phyloP scores from a whole-genome alignment of 2,113 vertebrate genomes.

The Anhinga anhinga region DNA sequence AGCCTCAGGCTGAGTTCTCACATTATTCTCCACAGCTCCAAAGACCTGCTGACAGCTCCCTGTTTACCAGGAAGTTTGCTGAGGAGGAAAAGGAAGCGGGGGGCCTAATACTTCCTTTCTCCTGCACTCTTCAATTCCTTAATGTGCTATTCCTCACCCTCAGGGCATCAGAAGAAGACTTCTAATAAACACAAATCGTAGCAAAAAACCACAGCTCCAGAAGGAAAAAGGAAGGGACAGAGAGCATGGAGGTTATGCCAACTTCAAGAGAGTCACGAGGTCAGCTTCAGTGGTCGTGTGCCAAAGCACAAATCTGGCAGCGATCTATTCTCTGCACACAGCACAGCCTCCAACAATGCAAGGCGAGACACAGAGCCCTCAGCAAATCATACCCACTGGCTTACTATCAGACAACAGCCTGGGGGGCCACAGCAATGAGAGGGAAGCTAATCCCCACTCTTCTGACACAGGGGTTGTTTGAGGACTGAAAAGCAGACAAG shows the following conservation, averaged over 20 bases:
- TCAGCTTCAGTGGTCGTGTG: neutral
- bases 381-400: too few relatives aligned
- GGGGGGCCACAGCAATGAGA: neutral
- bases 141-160: neutral
- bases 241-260: neutral
- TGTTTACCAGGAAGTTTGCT: neutral
- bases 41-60: neutral
- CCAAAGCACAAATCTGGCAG: neutral
- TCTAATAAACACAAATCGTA: neutral
- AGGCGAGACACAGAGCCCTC: neutral
- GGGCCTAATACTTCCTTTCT: neutral
- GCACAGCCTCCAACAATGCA: neutral
- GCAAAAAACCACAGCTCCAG: neutral
- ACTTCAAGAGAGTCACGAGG: neutral
- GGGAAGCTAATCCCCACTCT: neutral
- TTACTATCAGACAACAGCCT: neutral
- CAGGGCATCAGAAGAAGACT: neutral
- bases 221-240: neutral
- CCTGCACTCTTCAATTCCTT: neutral
- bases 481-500: neutral
- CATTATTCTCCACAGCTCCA: neutral
- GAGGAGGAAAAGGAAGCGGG: neutral
- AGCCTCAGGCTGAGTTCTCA: neutral
- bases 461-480: neutral
- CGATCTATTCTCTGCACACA: neutral